phyloP scores from a whole-genome alignment of 2,113 vertebrate species.

The Callionymus lyra region DNA sequence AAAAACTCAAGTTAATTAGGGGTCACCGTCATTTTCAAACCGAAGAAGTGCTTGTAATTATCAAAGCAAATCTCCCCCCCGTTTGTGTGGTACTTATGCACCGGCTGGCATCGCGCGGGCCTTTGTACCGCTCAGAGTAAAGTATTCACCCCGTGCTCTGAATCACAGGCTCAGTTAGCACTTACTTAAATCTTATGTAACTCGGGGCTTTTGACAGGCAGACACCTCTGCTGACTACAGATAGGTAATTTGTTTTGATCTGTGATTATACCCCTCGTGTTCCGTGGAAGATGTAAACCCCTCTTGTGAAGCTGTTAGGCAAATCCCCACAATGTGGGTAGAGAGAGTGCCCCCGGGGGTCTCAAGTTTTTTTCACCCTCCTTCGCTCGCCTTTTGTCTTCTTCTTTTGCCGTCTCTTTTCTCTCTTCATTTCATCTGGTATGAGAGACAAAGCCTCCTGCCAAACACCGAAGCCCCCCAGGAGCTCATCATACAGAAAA shows the following conservation, averaged over 20 bases:
- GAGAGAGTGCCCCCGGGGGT: slow-evolving; percentile 63
- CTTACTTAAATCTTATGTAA: slow-evolving; percentile 68
- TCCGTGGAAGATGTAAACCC: slow-evolving; percentile 71
- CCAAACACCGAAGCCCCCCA: slow-evolving; percentile 63
- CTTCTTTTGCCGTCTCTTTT: slow-evolving; percentile 31
- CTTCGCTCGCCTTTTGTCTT: slow-evolving; percentile 44
- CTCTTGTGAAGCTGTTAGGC: slow-evolving; percentile 70
- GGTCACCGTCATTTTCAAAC: too few species aligned
- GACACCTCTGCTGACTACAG: slow-evolving; percentile 68
- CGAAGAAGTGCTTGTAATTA: slow-evolving; percentile 22
- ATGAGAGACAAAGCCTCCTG: slow-evolving; percentile 70
- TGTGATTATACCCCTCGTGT: slow-evolving; percentile 67
- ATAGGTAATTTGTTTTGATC: slow-evolving; percentile 74
- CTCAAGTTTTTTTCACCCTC: slow-evolving; percentile 59
- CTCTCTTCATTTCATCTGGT: slow-evolving; percentile 51
- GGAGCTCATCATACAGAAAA: slow-evolving; percentile 69
- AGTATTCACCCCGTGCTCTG: slow-evolving; percentile 49
- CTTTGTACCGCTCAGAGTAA: slow-evolving; percentile 52
- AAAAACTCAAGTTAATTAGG: too few species aligned
- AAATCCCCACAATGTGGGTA: slow-evolving; percentile 67
- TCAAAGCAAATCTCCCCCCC: slow-evolving; percentile 38
- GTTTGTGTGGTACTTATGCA: slow-evolving; percentile 35
- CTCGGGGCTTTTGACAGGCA: slow-evolving; percentile 61
- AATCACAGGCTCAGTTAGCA: slow-evolving; percentile 61
- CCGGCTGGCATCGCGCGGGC: slow-evolving; percentile 12